These are phyloP conservation scores for Indicator maculatus DNA, from an alignment of 2,113 vertebrate genomes.

Conservation along the genomic window DNA sequence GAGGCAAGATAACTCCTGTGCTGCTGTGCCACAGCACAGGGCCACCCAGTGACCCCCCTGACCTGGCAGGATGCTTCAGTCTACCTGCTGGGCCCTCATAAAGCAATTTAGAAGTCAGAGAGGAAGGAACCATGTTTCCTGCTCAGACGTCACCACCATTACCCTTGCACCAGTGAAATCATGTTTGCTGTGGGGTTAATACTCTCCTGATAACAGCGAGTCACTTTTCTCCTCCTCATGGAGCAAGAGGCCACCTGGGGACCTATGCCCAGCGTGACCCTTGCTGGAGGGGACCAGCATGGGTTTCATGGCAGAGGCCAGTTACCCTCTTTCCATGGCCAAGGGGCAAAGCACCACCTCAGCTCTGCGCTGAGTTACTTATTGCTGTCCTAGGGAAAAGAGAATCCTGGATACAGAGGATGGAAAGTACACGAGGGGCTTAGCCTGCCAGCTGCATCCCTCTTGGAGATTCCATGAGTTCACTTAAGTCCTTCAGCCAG, in stretches of 20 bases:
- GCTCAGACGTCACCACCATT: background rate
- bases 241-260: background rate
- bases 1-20: fast-evolving
- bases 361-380: background rate
- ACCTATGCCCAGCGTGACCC: background rate
- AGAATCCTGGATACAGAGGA: background rate
- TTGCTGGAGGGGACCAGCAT: fast-evolving
- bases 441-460: background rate
- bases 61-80: background rate
- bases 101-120: constrained; percentile 69
- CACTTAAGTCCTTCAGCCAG: background rate
- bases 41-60: background rate
- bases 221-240: background rate
- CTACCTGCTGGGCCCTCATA: constrained; percentile 35
- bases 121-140: background rate
- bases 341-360: background rate
- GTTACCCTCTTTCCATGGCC: background rate
- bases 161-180: constrained; percentile 64
- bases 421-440: background rate
- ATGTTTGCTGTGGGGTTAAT: constrained; percentile 1
- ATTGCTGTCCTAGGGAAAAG: background rate
- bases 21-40: background rate
- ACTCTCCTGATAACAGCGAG: background rate
- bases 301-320: background rate
- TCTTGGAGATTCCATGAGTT: background rate